phyloP scores from a whole-genome alignment of 2,113 vertebrate species.

The Eonycteris spelaea region DNA sequence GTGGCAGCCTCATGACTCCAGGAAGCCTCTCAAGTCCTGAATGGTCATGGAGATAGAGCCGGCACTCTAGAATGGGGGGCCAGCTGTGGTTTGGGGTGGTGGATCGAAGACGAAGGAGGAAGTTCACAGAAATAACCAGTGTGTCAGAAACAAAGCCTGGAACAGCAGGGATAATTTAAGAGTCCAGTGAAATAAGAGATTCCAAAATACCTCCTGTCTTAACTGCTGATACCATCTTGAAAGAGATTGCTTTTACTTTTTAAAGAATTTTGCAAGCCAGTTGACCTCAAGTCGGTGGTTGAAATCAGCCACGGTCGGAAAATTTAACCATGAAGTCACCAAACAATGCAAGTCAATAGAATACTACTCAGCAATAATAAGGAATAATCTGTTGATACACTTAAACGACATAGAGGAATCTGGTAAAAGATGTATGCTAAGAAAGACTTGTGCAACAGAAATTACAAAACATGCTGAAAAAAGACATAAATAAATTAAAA shows the following conservation, averaged over 20 bases:
- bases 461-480: neutral
- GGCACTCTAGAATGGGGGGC: neutral
- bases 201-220: neutral
- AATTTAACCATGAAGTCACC: neutral
- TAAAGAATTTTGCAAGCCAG: neutral
- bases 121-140: neutral
- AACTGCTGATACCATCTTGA: no score
- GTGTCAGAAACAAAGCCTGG: neutral
- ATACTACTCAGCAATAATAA: neutral
- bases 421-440: neutral
- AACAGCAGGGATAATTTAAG: neutral
- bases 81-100: neutral
- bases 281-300: neutral
- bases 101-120: neutral
- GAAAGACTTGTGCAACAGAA: neutral
- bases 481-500: neutral
- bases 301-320: neutral
- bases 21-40: neutral
- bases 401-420: neutral
- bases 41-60: neutral
- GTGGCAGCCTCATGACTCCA: neutral
- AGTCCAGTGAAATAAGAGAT: neutral
- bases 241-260: neutral
- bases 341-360: neutral
- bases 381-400: neutral